Conservation (phyloP, 2,113 vertebrate species). For the Trematomus loennbergii region DNA sequence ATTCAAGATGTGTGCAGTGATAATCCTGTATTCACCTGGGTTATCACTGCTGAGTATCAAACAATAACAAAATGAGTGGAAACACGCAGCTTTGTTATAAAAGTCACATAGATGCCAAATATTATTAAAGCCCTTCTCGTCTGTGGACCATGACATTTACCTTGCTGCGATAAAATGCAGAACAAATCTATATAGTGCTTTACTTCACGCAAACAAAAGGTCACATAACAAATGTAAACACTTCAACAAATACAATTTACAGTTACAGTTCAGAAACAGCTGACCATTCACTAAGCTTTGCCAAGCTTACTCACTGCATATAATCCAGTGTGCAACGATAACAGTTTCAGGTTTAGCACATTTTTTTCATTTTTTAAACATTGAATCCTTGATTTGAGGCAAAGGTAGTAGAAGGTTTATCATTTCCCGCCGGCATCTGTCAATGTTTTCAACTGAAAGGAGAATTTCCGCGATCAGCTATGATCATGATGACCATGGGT, state of each 20-base stretch:
- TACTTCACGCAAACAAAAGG: neutral
- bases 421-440: neutral
- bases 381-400: neutral
- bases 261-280: neutral
- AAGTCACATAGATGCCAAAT: neutral
- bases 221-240: neutral
- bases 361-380: neutral
- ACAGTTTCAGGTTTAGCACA: neutral
- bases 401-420: neutral
- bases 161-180: conserved; percentile 3
- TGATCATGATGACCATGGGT: neutral
- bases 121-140: neutral
- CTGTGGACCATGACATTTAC: neutral
- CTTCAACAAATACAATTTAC: neutral
- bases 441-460: too few relatives aligned
- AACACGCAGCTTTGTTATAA: neutral
- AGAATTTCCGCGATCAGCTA: neutral
- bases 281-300: too few relatives aligned
- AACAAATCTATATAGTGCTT: neutral
- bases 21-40: neutral
- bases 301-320: too few relatives aligned
- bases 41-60: neutral
- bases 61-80: neutral
- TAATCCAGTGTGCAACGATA: neutral
- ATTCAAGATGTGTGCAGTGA: neutral